Conservation (phyloP, 1,140 invertebrate genomes). For the Paraescarpia echinospica region DNA sequence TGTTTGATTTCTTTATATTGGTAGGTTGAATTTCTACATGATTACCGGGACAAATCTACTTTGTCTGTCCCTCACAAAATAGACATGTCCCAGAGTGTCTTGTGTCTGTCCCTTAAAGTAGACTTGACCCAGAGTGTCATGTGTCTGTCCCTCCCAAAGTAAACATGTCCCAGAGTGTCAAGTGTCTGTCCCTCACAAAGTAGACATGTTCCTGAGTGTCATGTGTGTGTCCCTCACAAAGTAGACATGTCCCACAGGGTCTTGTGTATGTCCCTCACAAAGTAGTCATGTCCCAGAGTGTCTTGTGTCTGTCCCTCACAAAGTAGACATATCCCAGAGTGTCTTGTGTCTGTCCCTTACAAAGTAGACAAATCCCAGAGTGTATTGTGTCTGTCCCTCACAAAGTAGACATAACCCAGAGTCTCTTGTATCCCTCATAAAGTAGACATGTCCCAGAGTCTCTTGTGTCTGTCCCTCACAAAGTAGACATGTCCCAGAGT, state of each 20-base stretch:
- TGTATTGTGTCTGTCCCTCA: neutral
- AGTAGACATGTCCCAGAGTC: neutral
- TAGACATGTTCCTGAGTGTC: neutral
- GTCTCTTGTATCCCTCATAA: neutral
- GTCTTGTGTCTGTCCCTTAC: neutral
- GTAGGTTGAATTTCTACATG: too few species aligned
- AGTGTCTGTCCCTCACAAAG: neutral
- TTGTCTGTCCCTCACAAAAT: neutral
- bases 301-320: neutral
- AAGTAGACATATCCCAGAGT: neutral
- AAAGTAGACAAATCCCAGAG: neutral
- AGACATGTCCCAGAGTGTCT: neutral
- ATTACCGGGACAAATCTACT: too few species aligned
- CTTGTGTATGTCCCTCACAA: neutral
- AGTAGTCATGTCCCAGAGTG: neutral
- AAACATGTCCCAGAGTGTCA: neutral
- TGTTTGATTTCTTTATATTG: too few species aligned
- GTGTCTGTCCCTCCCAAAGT: neutral
- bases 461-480: neutral
- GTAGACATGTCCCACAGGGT: neutral
- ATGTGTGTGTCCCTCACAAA: neutral
- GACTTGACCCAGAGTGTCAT: neutral
- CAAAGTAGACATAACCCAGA: neutral
- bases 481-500: neutral
- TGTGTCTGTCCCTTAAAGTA: neutral